These are phyloP conservation scores for Stenolophus ochropezus DNA, from an alignment of 2,888 invertebrate species.

Conservation along the genomic window DNA sequence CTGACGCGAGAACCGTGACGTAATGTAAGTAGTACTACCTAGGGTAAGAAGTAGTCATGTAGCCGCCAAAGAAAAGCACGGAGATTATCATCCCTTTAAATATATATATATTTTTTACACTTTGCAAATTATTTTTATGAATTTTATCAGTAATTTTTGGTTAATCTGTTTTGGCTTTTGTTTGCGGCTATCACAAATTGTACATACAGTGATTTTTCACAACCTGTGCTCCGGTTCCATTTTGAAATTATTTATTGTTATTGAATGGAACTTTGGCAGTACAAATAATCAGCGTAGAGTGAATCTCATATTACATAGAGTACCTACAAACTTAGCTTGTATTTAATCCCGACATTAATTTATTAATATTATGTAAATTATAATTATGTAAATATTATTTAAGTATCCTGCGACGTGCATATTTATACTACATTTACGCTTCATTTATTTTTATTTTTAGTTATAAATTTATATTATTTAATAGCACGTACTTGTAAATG, in stretches of 20 bases:
- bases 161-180: not conserved
- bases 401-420: constrained; percentile 46
- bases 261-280: not conserved
- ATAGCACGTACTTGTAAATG: constrained; percentile 67
- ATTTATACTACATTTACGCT: constrained; percentile 47
- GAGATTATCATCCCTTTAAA: not conserved
- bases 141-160: too few relatives aligned
- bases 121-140: too few relatives aligned
- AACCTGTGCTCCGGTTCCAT: not conserved
- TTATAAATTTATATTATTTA: constrained; percentile 58
- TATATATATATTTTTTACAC: not conserved
- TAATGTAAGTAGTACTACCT: constrained; percentile 58
- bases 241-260: constrained; percentile 21
- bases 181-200: constrained; percentile 9
- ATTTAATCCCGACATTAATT: constrained; percentile 56
- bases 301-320: constrained; percentile 68
- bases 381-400: constrained; percentile 55
- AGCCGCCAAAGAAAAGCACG: not conserved
- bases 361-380: constrained; percentile 51
- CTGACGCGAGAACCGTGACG: constrained; percentile 50
- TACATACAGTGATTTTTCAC: constrained; percentile 44
- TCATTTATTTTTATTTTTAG: constrained; percentile 9
- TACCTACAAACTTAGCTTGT: constrained; percentile 53
- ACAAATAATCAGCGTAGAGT: constrained; percentile 67
- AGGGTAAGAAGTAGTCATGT: constrained; percentile 54